phyloP scores from a whole-genome alignment of 2,888 invertebrate genomes.

The Rhimphoctona megacephalus region DNA sequence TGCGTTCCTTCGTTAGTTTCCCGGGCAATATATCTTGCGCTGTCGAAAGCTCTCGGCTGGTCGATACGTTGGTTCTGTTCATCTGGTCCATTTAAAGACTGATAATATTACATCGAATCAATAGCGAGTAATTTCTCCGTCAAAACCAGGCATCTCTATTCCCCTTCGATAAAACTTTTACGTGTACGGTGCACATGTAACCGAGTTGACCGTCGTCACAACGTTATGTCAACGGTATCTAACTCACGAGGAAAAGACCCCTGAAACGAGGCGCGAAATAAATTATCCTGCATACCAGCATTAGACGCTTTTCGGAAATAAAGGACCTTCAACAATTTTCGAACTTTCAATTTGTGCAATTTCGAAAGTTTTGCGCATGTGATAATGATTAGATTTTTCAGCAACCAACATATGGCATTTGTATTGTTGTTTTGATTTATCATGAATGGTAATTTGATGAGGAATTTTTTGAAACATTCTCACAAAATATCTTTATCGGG shows the following conservation, averaged over 20 bases:
- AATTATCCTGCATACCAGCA: slow-evolving; percentile 44
- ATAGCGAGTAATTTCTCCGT: slow-evolving; percentile 54
- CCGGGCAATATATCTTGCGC: not conserved
- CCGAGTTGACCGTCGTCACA: slow-evolving; percentile 59
- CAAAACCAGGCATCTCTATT: slow-evolving; percentile 35
- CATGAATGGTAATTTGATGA: not conserved
- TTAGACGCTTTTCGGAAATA: slow-evolving; percentile 14
- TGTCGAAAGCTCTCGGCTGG: slow-evolving; percentile 28
- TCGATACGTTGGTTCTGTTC: slow-evolving; percentile 28
- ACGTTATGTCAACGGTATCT: slow-evolving; percentile 25
- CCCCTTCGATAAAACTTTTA: slow-evolving; percentile 23
- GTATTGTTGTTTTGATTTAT: not conserved
- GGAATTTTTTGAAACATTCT: not conserved
- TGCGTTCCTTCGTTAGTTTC: not conserved
- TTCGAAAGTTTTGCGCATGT: not conserved
- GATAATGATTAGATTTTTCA: not conserved
- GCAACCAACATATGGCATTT: not conserved
- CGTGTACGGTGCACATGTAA: slow-evolving; percentile 18
- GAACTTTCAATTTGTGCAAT: slow-evolving; percentile 38
- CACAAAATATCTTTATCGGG: not conserved
- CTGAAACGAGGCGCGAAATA: not conserved
- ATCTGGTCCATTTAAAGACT: slow-evolving; percentile 33
- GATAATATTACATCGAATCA: slow-evolving; percentile 49
- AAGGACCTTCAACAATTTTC: slow-evolving; percentile 22
- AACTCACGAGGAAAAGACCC: slow-evolving; percentile 28